Evolutionary conservation across 1,140 invertebrate species (phyloP).

Genomic region (Plectus sambesii): DNA sequence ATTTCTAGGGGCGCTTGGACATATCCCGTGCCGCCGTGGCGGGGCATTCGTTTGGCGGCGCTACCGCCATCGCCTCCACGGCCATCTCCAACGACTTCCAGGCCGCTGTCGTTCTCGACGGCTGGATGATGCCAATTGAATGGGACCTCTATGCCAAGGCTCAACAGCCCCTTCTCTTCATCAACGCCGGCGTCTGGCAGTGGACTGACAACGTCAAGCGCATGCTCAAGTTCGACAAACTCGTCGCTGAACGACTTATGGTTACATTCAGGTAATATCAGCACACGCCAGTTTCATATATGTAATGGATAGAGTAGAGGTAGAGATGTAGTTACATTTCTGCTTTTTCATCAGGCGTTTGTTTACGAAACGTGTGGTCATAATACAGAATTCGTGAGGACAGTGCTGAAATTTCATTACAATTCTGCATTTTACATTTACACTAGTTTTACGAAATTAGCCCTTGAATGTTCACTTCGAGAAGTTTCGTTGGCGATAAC

Average conservation of each 20-base stretch:
- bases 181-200: conserved; percentile 60
- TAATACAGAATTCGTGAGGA: no score
- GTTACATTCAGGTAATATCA: conserved; percentile 33
- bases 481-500: no score
- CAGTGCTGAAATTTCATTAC: no score
- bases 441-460: no score
- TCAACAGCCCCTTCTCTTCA: conserved; percentile 54
- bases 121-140: conserved; percentile 60
- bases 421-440: no score
- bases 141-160: conserved; percentile 48
- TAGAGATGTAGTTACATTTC: no score
- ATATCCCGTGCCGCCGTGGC: conserved; percentile 51
- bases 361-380: no score
- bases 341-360: no score
- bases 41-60: conserved; percentile 61
- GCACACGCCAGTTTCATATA: no score
- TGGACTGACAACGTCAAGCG: conserved; percentile 54
- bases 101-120: conserved; percentile 55
- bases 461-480: no score
- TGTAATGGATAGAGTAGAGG: no score
- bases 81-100: conserved; percentile 42
- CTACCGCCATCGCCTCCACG: conserved; percentile 54
- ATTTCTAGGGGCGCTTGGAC: conserved; percentile 53
- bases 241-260: conserved; percentile 22
- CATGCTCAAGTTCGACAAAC: conserved; percentile 46